Evolutionary conservation across 2,797 vertebrate genomes (phyloP).

Genomic region (Adrianichthys oophorus): DNA sequence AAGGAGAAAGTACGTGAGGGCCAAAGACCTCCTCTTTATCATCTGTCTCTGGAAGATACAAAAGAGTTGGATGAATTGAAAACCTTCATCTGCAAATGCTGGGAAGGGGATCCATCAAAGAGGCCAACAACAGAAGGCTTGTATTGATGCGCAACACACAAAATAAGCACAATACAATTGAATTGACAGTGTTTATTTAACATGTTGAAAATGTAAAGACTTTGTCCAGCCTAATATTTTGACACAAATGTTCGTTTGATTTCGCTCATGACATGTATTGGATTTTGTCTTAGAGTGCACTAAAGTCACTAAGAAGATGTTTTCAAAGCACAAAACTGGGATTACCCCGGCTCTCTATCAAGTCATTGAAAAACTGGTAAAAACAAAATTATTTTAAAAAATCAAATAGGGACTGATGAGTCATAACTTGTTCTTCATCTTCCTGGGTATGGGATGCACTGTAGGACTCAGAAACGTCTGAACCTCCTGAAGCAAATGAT

Average conservation of each 20-base stretch:
- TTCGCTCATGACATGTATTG: fast-evolving
- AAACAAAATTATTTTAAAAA: fast-evolving
- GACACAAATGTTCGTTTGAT: fast-evolving
- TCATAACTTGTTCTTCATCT: neutral
- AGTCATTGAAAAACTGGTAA: conserved; percentile 55
- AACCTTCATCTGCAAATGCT: conserved; percentile 66
- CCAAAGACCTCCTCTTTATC: conserved; percentile 39
- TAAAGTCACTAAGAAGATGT: conserved; percentile 28
- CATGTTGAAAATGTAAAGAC: neutral
- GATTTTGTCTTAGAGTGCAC: conserved; percentile 53
- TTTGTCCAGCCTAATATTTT: neutral
- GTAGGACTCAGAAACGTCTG: conserved; percentile 3
- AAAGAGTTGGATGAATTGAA: conserved; percentile 48
- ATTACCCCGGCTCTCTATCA: conserved; percentile 35
- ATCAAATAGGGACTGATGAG: neutral
- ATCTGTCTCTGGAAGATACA: conserved; percentile 12
- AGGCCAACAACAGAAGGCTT: conserved; percentile 61
- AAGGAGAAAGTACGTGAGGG: conserved; percentile 10
- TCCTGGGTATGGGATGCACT: neutral
- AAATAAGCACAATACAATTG: too few relatives aligned
- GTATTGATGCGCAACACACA: neutral
- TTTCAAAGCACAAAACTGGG: conserved; percentile 19
- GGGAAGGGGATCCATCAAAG: conserved; percentile 22
- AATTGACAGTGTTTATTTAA: too few relatives aligned
- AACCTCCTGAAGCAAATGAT: too few relatives aligned